Evolutionary conservation across 2,113 vertebrate species (phyloP).

Genomic region (Mugil cephalus): DNA sequence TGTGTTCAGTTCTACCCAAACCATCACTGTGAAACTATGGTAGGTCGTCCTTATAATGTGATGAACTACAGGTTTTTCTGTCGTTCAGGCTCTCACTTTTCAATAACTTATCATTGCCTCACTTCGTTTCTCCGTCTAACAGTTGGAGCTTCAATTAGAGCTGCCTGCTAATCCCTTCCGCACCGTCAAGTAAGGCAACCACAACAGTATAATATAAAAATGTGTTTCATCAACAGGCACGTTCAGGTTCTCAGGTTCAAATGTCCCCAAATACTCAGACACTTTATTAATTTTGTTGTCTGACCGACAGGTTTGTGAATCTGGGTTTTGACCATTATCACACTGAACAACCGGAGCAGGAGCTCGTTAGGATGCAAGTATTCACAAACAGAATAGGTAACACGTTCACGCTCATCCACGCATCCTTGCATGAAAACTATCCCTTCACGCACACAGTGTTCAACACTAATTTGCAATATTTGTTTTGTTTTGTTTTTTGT

Average conservation of each 20-base stretch:
- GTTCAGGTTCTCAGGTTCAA: not conserved
- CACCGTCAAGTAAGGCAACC: constrained; percentile 75
- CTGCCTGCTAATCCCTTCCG: constrained; percentile 69
- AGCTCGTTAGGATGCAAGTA: constrained; percentile 84
- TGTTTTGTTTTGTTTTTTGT: constrained; percentile 44
- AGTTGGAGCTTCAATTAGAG: constrained; percentile 82
- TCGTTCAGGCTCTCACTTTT: constrained; percentile 4
- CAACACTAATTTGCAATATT: constrained; percentile 14
- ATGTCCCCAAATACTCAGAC: not conserved
- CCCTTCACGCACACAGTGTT: no score
- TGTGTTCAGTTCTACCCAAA: constrained; percentile 92
- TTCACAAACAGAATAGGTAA: constrained; percentile 92
- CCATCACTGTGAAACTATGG: constrained; percentile 87
- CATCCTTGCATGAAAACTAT: no score
- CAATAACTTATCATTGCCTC: not conserved
- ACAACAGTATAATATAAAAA: not conserved
- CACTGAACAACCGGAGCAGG: constrained; percentile 68
- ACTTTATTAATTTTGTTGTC: not conserved
- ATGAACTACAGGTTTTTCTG: not conserved
- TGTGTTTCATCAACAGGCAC: no score
- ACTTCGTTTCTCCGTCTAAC: constrained; percentile 29
- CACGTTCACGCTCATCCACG: not conserved
- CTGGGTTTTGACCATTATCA: constrained; percentile 88
- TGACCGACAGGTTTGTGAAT: constrained; percentile 86
- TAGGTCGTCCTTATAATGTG: constrained; percentile 73